These are phyloP conservation scores for Dicranocentrus wangi DNA, from an alignment of 2,888 invertebrate genomes.

Conservation along the genomic window DNA sequence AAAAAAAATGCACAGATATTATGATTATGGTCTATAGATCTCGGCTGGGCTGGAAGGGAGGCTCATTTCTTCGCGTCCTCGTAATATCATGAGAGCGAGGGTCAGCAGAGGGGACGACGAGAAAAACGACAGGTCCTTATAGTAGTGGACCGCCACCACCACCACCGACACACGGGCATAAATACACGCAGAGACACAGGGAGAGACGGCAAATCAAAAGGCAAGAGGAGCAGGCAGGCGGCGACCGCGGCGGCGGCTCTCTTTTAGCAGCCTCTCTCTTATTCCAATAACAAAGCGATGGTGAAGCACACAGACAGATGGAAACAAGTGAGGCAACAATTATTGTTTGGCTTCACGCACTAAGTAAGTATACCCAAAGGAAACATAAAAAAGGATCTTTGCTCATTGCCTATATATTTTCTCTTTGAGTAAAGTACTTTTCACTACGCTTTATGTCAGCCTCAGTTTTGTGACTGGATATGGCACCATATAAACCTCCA, in stretches of 20 bases:
- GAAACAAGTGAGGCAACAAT: slow-evolving; percentile 71
- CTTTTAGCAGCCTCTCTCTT: slow-evolving; percentile 20
- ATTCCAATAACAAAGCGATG: slow-evolving; percentile 65
- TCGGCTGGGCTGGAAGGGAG: too few relatives aligned
- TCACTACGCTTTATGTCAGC: slow-evolving; percentile 8
- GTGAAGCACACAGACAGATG: slow-evolving; percentile 67
- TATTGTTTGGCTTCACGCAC: slow-evolving; percentile 73
- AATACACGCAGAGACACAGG: too few relatives aligned
- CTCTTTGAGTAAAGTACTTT: slow-evolving; percentile 51
- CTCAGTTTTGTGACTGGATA: neutral
- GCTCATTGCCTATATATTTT: slow-evolving; percentile 69
- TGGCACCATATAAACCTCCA: too few relatives aligned
- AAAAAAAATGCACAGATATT: too few relatives aligned
- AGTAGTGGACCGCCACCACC: too few relatives aligned
- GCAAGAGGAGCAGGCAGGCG: too few relatives aligned
- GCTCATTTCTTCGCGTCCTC: too few relatives aligned
- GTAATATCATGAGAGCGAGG: too few relatives aligned
- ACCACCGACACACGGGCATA: too few relatives aligned
- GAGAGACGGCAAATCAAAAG: too few relatives aligned
- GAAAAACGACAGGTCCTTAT: too few relatives aligned
- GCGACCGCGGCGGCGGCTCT: neutral
- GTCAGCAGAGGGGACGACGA: too few relatives aligned
- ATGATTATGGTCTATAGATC: neutral
- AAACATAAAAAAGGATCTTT: slow-evolving; percentile 72
- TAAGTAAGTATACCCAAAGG: slow-evolving; percentile 72